Percentiles rank a stretch among this genome's conserved stretches.
These are phyloP conservation scores for Oreochromis niloticus DNA, from an alignment of 2,113 vertebrate genomes.

Conservation along the genomic window DNA sequence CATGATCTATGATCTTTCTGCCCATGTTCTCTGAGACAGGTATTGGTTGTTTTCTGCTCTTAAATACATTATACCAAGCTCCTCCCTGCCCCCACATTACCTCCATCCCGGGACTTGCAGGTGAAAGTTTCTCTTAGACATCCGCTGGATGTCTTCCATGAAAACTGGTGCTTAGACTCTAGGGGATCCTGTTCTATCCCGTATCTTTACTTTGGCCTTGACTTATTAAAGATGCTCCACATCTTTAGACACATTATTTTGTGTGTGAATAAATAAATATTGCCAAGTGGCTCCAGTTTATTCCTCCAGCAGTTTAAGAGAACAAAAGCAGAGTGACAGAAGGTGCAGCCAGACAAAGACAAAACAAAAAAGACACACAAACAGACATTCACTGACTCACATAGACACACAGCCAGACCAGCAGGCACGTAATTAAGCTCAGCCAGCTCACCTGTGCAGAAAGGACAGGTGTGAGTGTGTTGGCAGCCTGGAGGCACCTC, in stretches of 20 bases:
- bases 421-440: constrained; percentile 1
- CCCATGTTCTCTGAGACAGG: neutral
- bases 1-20: neutral
- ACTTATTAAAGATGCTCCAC: neutral
- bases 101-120: neutral
- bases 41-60: neutral
- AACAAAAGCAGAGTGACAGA: neutral
- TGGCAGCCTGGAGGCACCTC: constrained; percentile 23
- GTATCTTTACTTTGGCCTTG: neutral
- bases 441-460: constrained; percentile 52
- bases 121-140: neutral
- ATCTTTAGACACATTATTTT: neutral
- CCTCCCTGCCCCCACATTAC: neutral
- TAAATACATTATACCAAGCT: neutral
- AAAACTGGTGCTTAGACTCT: neutral
- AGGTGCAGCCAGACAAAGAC: neutral
- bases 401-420: neutral
- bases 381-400: neutral
- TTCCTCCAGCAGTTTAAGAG: neutral
- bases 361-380: neutral
- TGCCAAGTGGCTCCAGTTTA: neutral
- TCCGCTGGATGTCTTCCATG: neutral
- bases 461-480: constrained; percentile 62
- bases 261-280: neutral
- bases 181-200: neutral